Conservation (phyloP, 30 jellyfish, hydroid and myxozoan species). For the Pseudorhiza aurosa region DNA sequence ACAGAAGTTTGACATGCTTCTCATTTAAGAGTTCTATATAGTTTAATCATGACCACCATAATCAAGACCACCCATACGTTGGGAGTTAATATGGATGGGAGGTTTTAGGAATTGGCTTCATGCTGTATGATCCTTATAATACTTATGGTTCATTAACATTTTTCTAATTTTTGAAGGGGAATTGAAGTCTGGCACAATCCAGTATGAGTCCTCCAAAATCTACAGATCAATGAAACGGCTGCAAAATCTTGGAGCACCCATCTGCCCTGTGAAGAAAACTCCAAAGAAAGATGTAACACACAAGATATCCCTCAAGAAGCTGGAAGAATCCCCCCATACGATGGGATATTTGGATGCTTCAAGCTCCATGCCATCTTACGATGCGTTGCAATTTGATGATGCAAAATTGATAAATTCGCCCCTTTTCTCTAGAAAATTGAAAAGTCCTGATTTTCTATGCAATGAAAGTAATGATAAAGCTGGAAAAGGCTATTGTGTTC, state of each 20-base stretch:
- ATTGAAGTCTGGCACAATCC: not conserved
- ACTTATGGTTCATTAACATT: too few relatives aligned
- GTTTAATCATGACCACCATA: too few relatives aligned
- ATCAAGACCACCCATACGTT: too few relatives aligned
- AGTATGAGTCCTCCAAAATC: not conserved
- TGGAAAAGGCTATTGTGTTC: not conserved
- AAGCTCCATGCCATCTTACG: not conserved
- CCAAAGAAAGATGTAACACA: conserved; percentile 8
- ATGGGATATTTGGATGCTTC: conserved; percentile 2
- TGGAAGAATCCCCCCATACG: conserved; percentile 42
- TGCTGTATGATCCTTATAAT: too few relatives aligned
- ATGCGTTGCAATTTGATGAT: not conserved
- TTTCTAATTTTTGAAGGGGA: too few relatives aligned
- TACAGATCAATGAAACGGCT: not conserved
- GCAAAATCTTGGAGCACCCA: conserved; percentile 24
- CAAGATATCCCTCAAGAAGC: conserved; percentile 19
- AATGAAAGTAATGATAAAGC: not conserved
- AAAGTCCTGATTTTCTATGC: not conserved
- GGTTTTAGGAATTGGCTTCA: too few relatives aligned
- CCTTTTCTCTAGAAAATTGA: not conserved
- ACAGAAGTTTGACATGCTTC: too few relatives aligned
- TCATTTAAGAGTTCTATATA: too few relatives aligned
- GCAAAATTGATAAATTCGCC: not conserved
- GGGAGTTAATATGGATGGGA: too few relatives aligned
- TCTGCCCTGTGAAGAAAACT: conserved; percentile 12